Percentiles rank a stretch among this genome's conserved stretches.
Evolutionary conservation across 2,797 vertebrate genomes (phyloP).

Genomic region (Numenius phaeopus): DNA sequence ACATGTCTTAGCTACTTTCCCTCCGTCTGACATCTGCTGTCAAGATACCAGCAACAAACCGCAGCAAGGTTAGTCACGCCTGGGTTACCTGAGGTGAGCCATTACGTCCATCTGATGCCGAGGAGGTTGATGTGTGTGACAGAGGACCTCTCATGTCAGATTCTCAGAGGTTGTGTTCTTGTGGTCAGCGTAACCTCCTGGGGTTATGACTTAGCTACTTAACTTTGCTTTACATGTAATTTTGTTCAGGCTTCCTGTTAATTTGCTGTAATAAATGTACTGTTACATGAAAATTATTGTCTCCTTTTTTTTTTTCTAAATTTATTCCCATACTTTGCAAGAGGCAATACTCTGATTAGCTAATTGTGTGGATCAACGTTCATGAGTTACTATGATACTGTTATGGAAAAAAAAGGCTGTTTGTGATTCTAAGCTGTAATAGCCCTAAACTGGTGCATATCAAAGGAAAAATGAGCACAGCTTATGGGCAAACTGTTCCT

Average conservation of each 20-base stretch:
- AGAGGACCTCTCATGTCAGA: neutral
- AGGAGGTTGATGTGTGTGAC: neutral
- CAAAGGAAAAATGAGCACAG: neutral
- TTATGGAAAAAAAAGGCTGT: neutral
- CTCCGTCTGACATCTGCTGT: neutral
- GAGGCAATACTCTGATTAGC: neutral
- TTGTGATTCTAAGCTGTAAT: neutral
- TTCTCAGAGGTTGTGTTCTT: neutral
- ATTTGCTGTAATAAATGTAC: neutral
- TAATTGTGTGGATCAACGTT: neutral
- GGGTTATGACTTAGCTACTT: neutral
- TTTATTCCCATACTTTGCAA: neutral
- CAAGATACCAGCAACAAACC: neutral
- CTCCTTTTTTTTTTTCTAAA: neutral
- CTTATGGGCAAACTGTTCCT: neutral
- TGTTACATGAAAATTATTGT: neutral
- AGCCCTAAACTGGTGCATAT: neutral
- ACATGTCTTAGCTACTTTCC: neutral
- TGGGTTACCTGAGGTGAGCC: neutral
- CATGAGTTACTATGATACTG: neutral
- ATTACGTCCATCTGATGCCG: accelerated
- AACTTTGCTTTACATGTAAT: neutral
- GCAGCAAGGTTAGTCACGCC: neutral
- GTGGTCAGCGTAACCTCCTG: neutral
- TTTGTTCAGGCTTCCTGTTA: neutral